Evolutionary conservation across 2,888 invertebrate genomes (phyloP).

Genomic region (Netelia fuscicornis): DNA sequence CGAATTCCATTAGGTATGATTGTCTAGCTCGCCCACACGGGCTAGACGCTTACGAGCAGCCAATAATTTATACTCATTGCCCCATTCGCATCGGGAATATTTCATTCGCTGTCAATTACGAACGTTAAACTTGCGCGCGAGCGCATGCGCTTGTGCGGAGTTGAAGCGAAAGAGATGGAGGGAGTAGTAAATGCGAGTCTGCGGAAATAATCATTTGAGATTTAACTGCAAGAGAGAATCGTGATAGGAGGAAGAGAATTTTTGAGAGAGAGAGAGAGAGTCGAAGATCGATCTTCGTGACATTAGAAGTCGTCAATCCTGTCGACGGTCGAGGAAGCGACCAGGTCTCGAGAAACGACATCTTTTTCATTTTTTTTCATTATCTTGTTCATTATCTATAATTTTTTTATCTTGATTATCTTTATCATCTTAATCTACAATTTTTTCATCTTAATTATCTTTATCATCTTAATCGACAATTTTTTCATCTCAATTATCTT

Average conservation of each 20-base stretch:
- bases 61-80: conserved; percentile 46
- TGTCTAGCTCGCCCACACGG: conserved; percentile 45
- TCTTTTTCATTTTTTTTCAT: background rate
- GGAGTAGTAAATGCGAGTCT: conserved; percentile 21
- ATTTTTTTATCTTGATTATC: background rate
- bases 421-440: conserved; percentile 10
- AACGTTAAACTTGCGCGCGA: conserved; percentile 3
- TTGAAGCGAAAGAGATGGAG: background rate
- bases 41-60: background rate
- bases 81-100: conserved; percentile 38
- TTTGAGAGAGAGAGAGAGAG: background rate
- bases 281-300: conserved; percentile 20
- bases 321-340: conserved; percentile 29
- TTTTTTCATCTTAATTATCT: background rate
- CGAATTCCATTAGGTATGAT: conserved; percentile 1
- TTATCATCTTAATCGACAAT: background rate
- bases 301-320: conserved; percentile 35
- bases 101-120: conserved; percentile 63
- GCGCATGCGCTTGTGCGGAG: background rate
- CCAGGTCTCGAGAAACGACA: background rate
- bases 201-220: conserved; percentile 5
- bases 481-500: too few species aligned
- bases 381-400: background rate
- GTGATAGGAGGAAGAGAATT: background rate
- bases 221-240: background rate